Percentiles rank a stretch among this genome's conserved stretches.
Conservation (phyloP, 2,888 invertebrate genomes). For the Tubulanus polymorphus region DNA sequence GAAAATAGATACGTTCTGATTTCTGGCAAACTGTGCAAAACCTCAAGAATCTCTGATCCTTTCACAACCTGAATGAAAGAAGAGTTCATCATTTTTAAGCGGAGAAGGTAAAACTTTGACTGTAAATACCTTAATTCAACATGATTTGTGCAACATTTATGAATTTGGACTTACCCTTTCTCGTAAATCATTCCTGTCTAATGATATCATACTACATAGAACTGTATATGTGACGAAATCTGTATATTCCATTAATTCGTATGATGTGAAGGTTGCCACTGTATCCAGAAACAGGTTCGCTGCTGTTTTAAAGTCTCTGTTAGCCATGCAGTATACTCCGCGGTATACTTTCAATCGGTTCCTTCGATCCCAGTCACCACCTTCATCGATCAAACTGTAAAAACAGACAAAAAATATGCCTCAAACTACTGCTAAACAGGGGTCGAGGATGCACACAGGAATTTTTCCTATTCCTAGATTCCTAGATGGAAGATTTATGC, state of each 20-base stretch:
- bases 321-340: slow-evolving; percentile 92
- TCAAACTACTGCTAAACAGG: too few species aligned
- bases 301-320: slow-evolving; percentile 91
- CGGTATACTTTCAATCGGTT: slow-evolving; percentile 86
- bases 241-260: slow-evolving; percentile 97
- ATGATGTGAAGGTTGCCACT: slow-evolving; percentile 98
- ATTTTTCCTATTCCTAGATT: too few species aligned
- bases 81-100: not conserved
- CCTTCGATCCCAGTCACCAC: slow-evolving; percentile 98
- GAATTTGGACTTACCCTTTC: slow-evolving; percentile 62
- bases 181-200: slow-evolving; percentile 73
- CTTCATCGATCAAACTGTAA: slow-evolving; percentile 77
- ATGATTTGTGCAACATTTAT: not conserved
- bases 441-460: slow-evolving; percentile 4
- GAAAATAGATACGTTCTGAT: slow-evolving; percentile 72
- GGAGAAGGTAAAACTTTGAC: not conserved
- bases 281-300: slow-evolving; percentile 95
- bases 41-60: slow-evolving; percentile 78
- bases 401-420: too few species aligned
- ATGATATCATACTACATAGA: slow-evolving; percentile 75
- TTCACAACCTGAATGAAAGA: slow-evolving; percentile 60
- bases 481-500: too few species aligned
- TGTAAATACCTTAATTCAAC: slow-evolving; percentile 15
- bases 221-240: slow-evolving; percentile 77
- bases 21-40: slow-evolving; percentile 68